These are phyloP conservation scores for Minunthozetes semirufus DNA, from an alignment of 2,888 invertebrate species.

Conservation along the genomic window DNA sequence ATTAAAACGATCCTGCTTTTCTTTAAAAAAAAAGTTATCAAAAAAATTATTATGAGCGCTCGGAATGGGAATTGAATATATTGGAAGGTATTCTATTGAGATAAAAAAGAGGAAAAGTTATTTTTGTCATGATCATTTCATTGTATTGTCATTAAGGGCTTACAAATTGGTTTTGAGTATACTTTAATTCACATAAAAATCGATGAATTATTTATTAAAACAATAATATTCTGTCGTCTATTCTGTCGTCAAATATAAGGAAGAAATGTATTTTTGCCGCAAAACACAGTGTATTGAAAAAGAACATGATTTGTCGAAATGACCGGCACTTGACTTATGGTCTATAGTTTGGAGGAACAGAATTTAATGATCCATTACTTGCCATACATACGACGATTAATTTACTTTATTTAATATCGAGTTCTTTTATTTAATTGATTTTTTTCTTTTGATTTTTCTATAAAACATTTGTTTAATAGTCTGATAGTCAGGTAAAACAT, in stretches of 20 bases:
- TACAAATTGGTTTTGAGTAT: too few relatives aligned
- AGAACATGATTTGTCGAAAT: not conserved
- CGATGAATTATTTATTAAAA: not conserved
- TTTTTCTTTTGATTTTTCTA: too few relatives aligned
- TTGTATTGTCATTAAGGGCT: too few relatives aligned
- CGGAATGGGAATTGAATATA: too few relatives aligned
- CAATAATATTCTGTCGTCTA: not conserved
- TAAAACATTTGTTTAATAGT: not conserved
- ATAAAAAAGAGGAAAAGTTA: too few relatives aligned
- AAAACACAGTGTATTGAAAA: not conserved
- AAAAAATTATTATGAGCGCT: too few relatives aligned
- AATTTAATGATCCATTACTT: constrained; percentile 21
- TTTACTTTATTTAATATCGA: not conserved
- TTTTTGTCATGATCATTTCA: too few relatives aligned
- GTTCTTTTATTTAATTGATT: not conserved
- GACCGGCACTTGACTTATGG: not conserved
- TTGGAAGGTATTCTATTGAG: too few relatives aligned
- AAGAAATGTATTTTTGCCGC: not conserved
- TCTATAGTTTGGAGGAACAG: not conserved
- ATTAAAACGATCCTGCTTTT: too few relatives aligned
- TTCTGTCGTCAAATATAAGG: not conserved
- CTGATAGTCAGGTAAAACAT: not conserved
- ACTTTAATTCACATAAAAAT: not conserved
- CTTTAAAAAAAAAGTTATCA: too few relatives aligned
- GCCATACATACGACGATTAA: not conserved